Evolutionary conservation across 2,888 invertebrate species (phyloP).

Genomic region (Incurvaria masculella): DNA sequence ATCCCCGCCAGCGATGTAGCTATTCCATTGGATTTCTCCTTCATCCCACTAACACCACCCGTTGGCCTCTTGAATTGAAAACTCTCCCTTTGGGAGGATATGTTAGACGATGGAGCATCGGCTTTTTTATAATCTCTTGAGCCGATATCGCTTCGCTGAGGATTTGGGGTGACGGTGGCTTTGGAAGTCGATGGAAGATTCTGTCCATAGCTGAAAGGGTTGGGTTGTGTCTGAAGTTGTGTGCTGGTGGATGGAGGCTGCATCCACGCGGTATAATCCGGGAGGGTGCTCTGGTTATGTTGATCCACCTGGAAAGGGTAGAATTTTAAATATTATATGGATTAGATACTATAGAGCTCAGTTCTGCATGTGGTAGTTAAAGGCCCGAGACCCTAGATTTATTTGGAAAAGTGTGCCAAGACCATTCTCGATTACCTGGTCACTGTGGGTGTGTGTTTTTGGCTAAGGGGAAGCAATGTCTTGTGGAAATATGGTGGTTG

Average conservation of each 20-base stretch:
- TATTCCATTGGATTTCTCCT: slow-evolving; percentile 36
- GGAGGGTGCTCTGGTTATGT: slow-evolving; percentile 26
- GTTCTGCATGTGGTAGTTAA: no score
- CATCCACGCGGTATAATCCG: slow-evolving; percentile 40
- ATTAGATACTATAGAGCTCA: no score
- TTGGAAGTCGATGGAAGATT: slow-evolving; percentile 22
- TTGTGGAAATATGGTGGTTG: no score
- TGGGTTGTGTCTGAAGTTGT: slow-evolving; percentile 20
- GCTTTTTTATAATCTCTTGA: no score
- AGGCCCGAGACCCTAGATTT: no score
- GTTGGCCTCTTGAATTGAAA: slow-evolving; percentile 21
- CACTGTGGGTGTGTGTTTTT: no score
- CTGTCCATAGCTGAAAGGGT: neutral
- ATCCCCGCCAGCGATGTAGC: slow-evolving; percentile 43
- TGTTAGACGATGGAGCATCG: slow-evolving; percentile 13
- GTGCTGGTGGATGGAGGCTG: slow-evolving; percentile 41
- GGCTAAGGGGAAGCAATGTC: no score
- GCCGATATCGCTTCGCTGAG: no score
- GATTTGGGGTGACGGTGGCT: slow-evolving; percentile 31
- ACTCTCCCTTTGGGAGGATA: slow-evolving; percentile 22
- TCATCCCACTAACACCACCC: slow-evolving; percentile 16
- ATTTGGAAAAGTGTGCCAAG: no score
- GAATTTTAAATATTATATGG: no score
- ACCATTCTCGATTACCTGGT: no score
- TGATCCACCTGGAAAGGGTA: no score